Evolutionary conservation across 2,888 invertebrate species (phyloP).

Genomic region (Iphiclides podalirius): DNA sequence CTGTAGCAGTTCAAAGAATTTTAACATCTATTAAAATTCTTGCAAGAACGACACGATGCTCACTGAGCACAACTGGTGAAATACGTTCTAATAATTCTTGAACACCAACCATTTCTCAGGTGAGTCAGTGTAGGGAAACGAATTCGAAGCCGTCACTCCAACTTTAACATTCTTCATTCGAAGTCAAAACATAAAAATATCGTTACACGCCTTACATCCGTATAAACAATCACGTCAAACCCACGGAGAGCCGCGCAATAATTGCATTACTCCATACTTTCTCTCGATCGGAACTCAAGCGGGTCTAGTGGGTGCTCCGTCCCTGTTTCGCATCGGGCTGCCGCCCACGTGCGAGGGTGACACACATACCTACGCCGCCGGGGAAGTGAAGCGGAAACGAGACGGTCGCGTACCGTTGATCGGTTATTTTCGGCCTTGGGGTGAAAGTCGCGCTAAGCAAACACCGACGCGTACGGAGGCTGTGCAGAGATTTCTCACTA

Average conservation of each 20-base stretch:
- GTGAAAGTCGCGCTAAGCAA: constrained; percentile 49
- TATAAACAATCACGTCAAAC: constrained; percentile 14
- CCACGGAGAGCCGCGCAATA: constrained; percentile 30
- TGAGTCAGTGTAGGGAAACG: too few species aligned
- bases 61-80: too few species aligned
- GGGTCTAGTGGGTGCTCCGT: constrained; percentile 35
- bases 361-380: constrained; percentile 38
- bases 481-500: not conserved
- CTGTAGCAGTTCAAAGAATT: too few species aligned
- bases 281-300: constrained; percentile 50
- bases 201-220: too few species aligned
- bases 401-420: constrained; percentile 12
- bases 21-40: too few species aligned
- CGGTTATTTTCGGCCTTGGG: constrained; percentile 63
- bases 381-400: constrained; percentile 36
- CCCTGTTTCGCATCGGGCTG: constrained; percentile 38
- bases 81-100: too few species aligned
- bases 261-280: constrained; percentile 45
- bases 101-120: too few species aligned
- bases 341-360: constrained; percentile 46
- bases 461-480: not conserved
- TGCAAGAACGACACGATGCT: too few species aligned
- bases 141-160: too few species aligned
- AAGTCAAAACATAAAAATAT: too few species aligned
- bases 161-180: too few species aligned